Evolutionary conservation across 2,888 invertebrate genomes (phyloP), one percentile per base, ranked within the genome.

Genomic region (Anthrax anthrax): DNA sequence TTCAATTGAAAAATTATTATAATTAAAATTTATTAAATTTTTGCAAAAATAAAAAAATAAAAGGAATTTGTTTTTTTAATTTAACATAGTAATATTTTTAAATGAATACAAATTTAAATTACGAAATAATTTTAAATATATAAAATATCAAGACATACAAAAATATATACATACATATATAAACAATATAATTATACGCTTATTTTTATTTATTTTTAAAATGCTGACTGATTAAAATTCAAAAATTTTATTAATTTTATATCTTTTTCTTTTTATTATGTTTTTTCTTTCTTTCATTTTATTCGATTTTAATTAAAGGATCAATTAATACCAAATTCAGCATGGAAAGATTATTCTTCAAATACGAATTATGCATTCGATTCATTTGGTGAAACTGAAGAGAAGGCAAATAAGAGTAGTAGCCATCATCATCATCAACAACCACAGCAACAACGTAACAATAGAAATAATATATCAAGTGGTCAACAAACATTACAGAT

Each of bases 291-390:
- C 4, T 23, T 23, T 23, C 8, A 23, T 8, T 23, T 23, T 23
- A 6, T 23, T 23, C 23, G 4, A 6, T 23, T 23, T 8, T 23
- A 23, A 23, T 23, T 69, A 19, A 73, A 89, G 87, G 87, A 87
- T 57, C 84, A 83, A 56, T 70, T 89, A 42, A 84, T 89, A 55
- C 82, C 84, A 18, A 84, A 80, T 63, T 80, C 84, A 17, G 86
- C 87, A 1, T 91, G 91, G 90, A 87, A 87, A 62, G 90, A 90
- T 61, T 90, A 89, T 63, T 80, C 84, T 0, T 72, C 80, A 2
- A 87, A 85, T 65, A 88, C 87, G 0, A 91, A 90, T 68, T 90
- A 89, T 67, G 90, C 86, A 0, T 91, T 90, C 67, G 90, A 91
- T 58, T 81, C 86, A 0, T 87, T 83, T 63, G 67, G 66, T n/a